Percentiles rank a stretch among this genome's conserved stretches.
Evolutionary conservation across 2,113 vertebrate genomes (phyloP).

Genomic region (Noctilio leporinus): DNA sequence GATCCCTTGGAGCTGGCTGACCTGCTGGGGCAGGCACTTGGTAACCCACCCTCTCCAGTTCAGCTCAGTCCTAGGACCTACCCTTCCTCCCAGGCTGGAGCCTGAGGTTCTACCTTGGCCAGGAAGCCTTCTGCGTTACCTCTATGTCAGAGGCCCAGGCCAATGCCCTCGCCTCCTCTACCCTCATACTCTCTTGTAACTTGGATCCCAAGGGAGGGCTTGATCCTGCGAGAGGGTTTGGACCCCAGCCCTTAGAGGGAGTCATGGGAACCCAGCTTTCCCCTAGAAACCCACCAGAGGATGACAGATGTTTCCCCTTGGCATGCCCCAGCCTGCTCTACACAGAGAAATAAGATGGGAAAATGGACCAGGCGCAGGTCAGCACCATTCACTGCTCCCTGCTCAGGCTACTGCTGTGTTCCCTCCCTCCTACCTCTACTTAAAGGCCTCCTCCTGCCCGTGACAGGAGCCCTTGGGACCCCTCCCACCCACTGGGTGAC

Average conservation of each 20-base stretch:
- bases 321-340: background rate
- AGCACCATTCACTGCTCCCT: background rate
- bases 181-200: background rate
- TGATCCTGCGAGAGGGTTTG: background rate
- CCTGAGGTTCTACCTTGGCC: no score
- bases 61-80: background rate
- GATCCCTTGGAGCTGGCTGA: background rate
- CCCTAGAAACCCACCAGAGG: background rate
- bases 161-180: background rate
- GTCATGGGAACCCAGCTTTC: background rate
- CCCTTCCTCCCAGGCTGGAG: background rate
- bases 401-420: background rate
- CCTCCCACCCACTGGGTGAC: background rate
- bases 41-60: background rate
- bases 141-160: background rate
- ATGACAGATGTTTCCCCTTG: background rate
- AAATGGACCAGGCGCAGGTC: rapidly evolving
- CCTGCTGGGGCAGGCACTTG: background rate
- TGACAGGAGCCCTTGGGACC: background rate
- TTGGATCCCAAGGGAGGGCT: background rate
- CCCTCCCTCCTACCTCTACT: background rate
- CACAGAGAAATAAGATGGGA: background rate
- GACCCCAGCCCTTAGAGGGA: background rate
- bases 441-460: background rate
- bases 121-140: background rate